Percentiles rank a stretch among this genome's conserved stretches.
These are phyloP conservation scores for Taxidea taxus DNA, from an alignment of 2,113 vertebrate genomes.

Conservation along the genomic window DNA sequence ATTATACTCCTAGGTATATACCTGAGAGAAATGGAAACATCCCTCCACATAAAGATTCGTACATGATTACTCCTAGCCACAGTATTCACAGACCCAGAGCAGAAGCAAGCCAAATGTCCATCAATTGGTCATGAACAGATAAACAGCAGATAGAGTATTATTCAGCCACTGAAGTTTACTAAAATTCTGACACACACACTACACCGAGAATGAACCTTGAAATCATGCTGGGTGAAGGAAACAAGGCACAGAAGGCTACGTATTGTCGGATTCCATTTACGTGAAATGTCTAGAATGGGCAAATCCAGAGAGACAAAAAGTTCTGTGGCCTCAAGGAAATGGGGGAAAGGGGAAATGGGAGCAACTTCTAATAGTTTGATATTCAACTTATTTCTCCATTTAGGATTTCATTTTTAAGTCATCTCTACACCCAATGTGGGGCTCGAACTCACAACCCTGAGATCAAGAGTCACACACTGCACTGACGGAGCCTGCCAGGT, in stretches of 20 bases:
- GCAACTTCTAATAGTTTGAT: not conserved
- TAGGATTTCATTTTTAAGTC: not conserved
- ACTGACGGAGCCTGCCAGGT: not conserved
- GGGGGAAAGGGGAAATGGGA: not conserved
- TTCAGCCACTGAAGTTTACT: not conserved
- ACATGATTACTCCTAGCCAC: not conserved
- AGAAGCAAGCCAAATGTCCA: not conserved
- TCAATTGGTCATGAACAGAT: not conserved
- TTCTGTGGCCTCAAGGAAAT: accelerated
- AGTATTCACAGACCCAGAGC: not conserved
- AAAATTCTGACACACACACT: not conserved
- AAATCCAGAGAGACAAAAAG: not conserved
- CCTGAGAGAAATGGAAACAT: not conserved
- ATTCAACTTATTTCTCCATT: not conserved
- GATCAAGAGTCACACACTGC: not conserved
- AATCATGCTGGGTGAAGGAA: not conserved
- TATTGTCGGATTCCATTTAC: not conserved
- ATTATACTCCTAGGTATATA: not conserved
- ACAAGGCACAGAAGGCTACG: not conserved
- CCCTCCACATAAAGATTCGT: not conserved
- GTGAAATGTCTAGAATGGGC: not conserved
- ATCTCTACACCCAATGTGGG: not conserved
- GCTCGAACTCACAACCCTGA: not conserved
- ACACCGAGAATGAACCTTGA: not conserved
- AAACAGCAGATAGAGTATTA: not conserved